Conservation (phyloP, 2,888 invertebrate genomes). For the Himalopsyche anomala region DNA sequence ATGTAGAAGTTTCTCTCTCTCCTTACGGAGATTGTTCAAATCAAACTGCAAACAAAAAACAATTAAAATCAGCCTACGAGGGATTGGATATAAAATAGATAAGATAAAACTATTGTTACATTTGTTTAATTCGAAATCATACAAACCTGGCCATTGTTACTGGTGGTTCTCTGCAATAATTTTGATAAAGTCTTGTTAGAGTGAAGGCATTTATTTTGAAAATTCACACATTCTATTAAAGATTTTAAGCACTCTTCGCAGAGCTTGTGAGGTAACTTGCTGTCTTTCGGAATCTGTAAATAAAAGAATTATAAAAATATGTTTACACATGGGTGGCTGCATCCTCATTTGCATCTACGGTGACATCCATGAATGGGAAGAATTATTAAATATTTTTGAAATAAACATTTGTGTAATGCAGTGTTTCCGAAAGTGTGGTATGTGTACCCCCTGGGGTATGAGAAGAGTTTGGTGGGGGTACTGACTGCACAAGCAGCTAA, state of each 20-base stretch:
- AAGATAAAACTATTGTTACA: too few relatives aligned
- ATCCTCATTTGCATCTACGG: too few relatives aligned
- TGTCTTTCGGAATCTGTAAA: neutral
- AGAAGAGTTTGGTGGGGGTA: too few relatives aligned
- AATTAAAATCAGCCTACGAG: too few relatives aligned
- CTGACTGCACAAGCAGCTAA: too few relatives aligned
- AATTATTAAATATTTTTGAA: too few relatives aligned
- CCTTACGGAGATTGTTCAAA: neutral
- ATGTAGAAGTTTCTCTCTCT: neutral
- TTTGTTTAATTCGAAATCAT: neutral
- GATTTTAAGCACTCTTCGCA: neutral
- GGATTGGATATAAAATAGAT: too few relatives aligned
- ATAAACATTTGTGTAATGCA: too few relatives aligned
- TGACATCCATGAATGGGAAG: too few relatives aligned
- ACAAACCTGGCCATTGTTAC: neutral
- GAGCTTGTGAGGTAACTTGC: neutral
- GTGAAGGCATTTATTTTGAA: constrained; percentile 7
- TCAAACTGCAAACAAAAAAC: neutral
- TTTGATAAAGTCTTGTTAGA: neutral
- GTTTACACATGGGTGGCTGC: too few relatives aligned
- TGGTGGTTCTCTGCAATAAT: neutral
- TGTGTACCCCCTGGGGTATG: too few relatives aligned
- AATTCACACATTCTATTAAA: neutral
- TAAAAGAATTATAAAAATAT: neutral
- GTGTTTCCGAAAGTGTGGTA: too few relatives aligned